These are phyloP conservation scores for Lineus longissimus DNA, from an alignment of 1,140 invertebrate species.

Conservation along the genomic window DNA sequence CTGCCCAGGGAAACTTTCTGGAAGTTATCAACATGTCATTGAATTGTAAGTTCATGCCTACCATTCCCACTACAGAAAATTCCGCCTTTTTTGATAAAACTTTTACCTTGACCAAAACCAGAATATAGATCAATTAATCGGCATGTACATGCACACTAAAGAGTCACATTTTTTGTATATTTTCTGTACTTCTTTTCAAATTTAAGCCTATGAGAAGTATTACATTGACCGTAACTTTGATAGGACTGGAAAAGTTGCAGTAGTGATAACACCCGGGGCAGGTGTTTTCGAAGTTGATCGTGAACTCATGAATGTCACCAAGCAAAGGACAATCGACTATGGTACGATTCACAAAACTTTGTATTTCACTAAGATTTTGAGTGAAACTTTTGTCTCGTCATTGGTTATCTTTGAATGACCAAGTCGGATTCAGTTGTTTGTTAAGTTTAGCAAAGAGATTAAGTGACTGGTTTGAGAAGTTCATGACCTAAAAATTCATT, in stretches of 20 bases:
- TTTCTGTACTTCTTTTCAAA: neutral
- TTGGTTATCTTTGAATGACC: too few species aligned
- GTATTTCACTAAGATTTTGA: too few species aligned
- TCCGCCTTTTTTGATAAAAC: neutral
- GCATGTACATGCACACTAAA: too few species aligned
- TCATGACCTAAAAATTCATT: too few species aligned
- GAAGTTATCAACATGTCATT: slow-evolving; percentile 98
- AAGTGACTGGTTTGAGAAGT: too few species aligned
- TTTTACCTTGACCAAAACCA: too few species aligned
- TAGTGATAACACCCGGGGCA: slow-evolving; percentile 96
- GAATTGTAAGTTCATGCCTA: slow-evolving; percentile 75
- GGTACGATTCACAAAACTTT: slow-evolving; percentile 62
- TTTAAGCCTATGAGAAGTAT: slow-evolving; percentile 94
- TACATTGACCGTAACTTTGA: slow-evolving; percentile 97
- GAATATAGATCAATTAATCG: too few species aligned
- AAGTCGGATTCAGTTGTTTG: too few species aligned
- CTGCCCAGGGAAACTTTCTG: slow-evolving; percentile 93
- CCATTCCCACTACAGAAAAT: too few species aligned
- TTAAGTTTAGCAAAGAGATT: too few species aligned
- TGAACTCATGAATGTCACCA: slow-evolving; percentile 95
- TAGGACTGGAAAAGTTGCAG: slow-evolving; percentile 92
- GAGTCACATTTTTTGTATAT: too few species aligned
- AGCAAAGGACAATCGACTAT: slow-evolving; percentile 97
- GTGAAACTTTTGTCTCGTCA: too few species aligned
- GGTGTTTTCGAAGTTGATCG: slow-evolving; percentile 95